Conservation (phyloP, 2,797 vertebrate genomes). For the Cryptoblepharus egeriae region DNA sequence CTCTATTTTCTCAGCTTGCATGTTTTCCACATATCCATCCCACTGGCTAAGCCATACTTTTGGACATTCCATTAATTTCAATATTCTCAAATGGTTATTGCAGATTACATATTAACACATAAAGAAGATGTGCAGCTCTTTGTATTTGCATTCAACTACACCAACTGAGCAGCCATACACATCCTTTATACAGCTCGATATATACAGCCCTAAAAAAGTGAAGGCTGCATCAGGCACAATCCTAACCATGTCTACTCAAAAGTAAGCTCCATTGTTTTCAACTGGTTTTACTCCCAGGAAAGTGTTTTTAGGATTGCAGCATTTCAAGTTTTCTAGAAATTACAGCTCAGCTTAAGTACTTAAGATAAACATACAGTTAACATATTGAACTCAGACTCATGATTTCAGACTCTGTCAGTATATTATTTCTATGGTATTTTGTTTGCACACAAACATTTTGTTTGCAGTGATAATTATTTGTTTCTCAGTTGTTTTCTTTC, state of each 20-base stretch:
- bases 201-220: not conserved
- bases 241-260: no score
- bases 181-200: not conserved
- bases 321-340: not conserved
- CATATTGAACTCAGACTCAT: not conserved
- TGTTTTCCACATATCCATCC: not conserved
- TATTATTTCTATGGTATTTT: no score
- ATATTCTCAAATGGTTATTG: not conserved
- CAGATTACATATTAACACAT: not conserved
- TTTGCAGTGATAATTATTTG: no score
- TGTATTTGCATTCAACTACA: conserved; percentile 4
- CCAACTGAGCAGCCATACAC: not conserved
- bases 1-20: not conserved
- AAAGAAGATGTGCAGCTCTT: not conserved
- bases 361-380: not conserved
- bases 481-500: not conserved
- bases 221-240: no score
- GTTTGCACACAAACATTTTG: no score
- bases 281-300: no score
- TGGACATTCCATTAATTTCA: not conserved
- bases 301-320: no score
- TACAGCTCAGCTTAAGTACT: not conserved
- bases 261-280: no score
- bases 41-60: not conserved
- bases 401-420: no score